Percentiles rank a stretch among this genome's conserved stretches.
phyloP scores from a whole-genome alignment of 2,113 vertebrate species.

The Xenopus borealis region DNA sequence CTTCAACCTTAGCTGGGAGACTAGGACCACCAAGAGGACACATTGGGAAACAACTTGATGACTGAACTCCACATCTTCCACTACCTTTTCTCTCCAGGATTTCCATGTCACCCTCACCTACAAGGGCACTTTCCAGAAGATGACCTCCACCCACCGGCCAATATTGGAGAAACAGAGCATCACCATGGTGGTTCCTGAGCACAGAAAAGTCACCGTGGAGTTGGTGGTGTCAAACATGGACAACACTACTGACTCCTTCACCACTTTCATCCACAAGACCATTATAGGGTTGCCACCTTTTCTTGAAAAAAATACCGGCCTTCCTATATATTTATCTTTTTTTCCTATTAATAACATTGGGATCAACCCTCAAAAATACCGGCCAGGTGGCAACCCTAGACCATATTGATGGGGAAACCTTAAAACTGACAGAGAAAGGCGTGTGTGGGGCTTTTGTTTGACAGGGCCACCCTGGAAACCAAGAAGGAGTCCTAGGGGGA shows the following conservation, averaged over 20 bases:
- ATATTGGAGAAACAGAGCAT: slow-evolving; percentile 9
- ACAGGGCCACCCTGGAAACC: slow-evolving; percentile 8
- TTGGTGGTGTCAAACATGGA: slow-evolving; percentile 25
- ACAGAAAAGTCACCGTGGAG: slow-evolving; percentile 10
- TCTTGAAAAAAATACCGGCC: too few relatives aligned
- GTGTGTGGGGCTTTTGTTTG: slow-evolving; percentile 27
- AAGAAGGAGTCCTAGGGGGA: neutral
- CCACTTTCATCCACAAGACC: neutral
- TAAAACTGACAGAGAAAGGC: slow-evolving; percentile 9
- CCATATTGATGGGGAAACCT: slow-evolving; percentile 6
- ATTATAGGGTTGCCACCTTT: too few relatives aligned
- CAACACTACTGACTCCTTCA: slow-evolving; percentile 7
- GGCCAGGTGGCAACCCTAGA: too few relatives aligned
- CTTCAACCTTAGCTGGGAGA: slow-evolving; percentile 19
- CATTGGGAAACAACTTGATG: slow-evolving; percentile 20
- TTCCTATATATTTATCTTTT: too few relatives aligned
- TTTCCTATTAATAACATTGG: too few relatives aligned
- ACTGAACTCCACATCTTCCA: neutral
- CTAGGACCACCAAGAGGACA: slow-evolving; percentile 5
- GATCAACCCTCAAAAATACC: too few relatives aligned
- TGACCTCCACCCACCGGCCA: neutral
- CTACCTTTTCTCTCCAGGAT: neutral
- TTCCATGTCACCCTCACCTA: slow-evolving; percentile 11
- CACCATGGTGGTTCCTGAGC: slow-evolving; percentile 1
- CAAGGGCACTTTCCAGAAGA: slow-evolving; percentile 21